Evolutionary conservation across 2,888 invertebrate genomes (phyloP).

Genomic region (Cybosia mesomella): DNA sequence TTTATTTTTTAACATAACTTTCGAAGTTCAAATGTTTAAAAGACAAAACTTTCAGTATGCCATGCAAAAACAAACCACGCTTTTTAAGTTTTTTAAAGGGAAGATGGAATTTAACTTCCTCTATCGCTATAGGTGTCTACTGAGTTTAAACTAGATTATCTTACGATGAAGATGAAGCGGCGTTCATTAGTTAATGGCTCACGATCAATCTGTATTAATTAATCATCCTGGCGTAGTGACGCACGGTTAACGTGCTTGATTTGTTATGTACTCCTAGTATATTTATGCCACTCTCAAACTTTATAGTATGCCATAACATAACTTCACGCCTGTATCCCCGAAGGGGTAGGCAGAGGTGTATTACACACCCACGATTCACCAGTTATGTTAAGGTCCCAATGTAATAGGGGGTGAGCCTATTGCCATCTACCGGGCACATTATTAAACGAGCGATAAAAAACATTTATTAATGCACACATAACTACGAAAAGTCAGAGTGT

Average conservation of each 20-base stretch:
- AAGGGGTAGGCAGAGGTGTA: no score
- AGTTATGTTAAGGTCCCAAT: no score
- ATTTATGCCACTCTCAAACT: not conserved
- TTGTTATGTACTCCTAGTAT: conserved; percentile 16
- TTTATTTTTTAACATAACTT: no score
- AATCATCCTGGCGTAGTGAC: conserved; percentile 36
- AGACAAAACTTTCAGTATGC: not conserved
- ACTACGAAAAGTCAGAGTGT: no score
- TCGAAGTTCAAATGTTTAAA: not conserved
- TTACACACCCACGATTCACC: no score
- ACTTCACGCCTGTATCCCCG: no score
- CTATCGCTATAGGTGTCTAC: conserved; percentile 11
- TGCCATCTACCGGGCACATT: no score
- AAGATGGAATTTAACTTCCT: conserved; percentile 3
- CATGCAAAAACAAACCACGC: not conserved
- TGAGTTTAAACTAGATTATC: conserved; percentile 42
- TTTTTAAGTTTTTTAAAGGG: not conserved
- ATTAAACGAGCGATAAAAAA: no score
- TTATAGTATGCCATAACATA: no score
- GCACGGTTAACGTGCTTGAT: conserved; percentile 29
- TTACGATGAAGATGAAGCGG: conserved; percentile 40
- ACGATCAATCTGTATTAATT: conserved; percentile 57
- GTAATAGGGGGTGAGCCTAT: no score
- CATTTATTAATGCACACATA: no score
- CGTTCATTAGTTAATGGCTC: conserved; percentile 56